Evolutionary conservation across 2,797 vertebrate species (phyloP), one percentile per base, ranked within the genome.

Genomic region (Platyrinchus mystaceus): DNA sequence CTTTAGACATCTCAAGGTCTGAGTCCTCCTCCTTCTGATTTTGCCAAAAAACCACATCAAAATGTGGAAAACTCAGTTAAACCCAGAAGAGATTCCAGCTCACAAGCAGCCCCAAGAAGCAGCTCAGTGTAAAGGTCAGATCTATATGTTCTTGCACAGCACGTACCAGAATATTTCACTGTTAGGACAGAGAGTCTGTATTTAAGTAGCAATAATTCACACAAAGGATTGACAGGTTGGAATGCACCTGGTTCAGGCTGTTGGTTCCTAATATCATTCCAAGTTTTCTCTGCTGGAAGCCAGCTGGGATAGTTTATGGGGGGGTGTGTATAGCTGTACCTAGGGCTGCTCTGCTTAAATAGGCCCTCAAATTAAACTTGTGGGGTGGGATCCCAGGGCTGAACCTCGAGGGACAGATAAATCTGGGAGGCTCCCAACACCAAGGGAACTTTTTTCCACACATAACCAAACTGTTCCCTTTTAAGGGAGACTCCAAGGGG

Each of bases 201-300:
- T 96, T 94, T 93, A 70, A 89, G 91, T 1, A 88, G 93, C 85
- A 86, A 82, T 94, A 90, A 96, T 53, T 97, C 78, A 96, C 76
- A 3, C 4, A 10, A 74, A 82, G 89, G 47, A 96, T 44, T 90
- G 94, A 95, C 93, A 95, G 93, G 8, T 74, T 97, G 95, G 94
- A 96, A 93, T 92, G 92, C 80, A 94, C 95, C 94, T 92, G 67
- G 95, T 74, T 74, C 81, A 26, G 82, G 70, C 93, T 77, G 46
- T 27, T 89, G 83, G 55, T 13, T 44, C 20, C 84, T 89, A 76
- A 79, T 53, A 46, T 30, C 59, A 79, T 86, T 96, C 94, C 86
- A 87, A 74, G 70, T 74, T 95, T 93, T 67, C 74, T 7, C 83
- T 55, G 73, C 11, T 69, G 73, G 78, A 73, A 96, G 85, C 62